Evolutionary conservation across 2,888 invertebrate species (phyloP), one percentile per base, ranked within the genome.

Genomic region (Hydroisotoma schaefferi): DNA sequence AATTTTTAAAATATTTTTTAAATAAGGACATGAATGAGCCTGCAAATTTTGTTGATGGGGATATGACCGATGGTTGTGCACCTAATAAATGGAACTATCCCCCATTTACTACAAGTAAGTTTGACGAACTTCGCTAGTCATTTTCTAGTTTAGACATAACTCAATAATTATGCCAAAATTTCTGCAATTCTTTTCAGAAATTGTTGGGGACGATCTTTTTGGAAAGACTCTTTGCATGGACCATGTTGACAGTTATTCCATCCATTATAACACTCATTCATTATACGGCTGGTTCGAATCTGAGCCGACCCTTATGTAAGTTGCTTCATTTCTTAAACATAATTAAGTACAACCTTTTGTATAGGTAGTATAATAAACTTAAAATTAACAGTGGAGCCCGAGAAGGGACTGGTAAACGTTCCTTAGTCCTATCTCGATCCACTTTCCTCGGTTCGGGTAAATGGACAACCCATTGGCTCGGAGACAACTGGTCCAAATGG

Each of bases 21-120:
- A 23, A 68, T 2, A 55, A 86, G 86, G 90, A 91, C 74, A 92
- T 92, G 91, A 91, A 92, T 77, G 92, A 91, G 75, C 90, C 90
- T 0, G 87, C 89, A 0, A 90, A 90, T 78, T 90, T 90, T 77
- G 78, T 83, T 8, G 81, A 85, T 67, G 90, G 87, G 0, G 71
- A 71, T 44, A 44, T 63, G 22, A 78, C 81, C 0, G 75, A 80
- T 55, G 83, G 84, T 2, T 86, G 86, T 73, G 78, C 80, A 1
- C 71, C 77, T 33, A 81, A 81, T 51, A 66, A 75, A 0, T 78
- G 84, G 0, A 87, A 89, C 68, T 75, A 81, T 60, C 84, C 88
- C 0, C 86, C 87, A 0, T 90, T 88, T 78, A 61, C 79, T 20
- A 90, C 89, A 0, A 77, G 74, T 26, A 81, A 84, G 0, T 74